These are phyloP conservation scores for Brenthis ino DNA, from an alignment of 2,888 invertebrate genomes.

Conservation along the genomic window DNA sequence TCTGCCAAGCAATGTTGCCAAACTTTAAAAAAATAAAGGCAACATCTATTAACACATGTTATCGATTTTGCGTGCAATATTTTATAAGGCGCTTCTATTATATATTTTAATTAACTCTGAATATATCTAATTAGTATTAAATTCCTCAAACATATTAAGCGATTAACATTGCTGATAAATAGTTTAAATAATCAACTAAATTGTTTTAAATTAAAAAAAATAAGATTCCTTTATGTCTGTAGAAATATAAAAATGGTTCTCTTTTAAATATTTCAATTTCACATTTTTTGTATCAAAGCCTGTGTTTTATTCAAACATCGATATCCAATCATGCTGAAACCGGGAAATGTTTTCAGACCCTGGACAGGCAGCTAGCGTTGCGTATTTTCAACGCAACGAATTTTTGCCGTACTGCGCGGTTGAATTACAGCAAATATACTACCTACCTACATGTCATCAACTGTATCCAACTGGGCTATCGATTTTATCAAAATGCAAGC, in stretches of 20 bases:
- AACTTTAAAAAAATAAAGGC: too few relatives aligned
- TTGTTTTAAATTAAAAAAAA: too few relatives aligned
- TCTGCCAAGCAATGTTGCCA: too few relatives aligned
- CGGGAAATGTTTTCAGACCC: constrained; percentile 20
- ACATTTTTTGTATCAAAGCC: constrained; percentile 11
- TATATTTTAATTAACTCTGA: too few relatives aligned
- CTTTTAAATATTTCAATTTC: constrained; percentile 9
- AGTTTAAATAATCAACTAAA: too few relatives aligned
- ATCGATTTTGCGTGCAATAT: too few relatives aligned
- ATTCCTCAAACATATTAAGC: too few relatives aligned
- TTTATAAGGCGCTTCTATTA: too few relatives aligned
- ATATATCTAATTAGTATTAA: too few relatives aligned
- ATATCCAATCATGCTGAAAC: constrained; percentile 24
- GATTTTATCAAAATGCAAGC: constrained; percentile 39
- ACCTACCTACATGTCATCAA: constrained; percentile 34
- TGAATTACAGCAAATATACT: constrained; percentile 38
- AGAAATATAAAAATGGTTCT: not conserved
- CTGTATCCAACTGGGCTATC: constrained; percentile 33
- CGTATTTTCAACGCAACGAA: constrained; percentile 33
- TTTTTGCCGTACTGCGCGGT: constrained; percentile 36
- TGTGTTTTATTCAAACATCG: constrained; percentile 23
- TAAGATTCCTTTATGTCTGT: not conserved
- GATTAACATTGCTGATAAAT: too few relatives aligned
- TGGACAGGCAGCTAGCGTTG: constrained; percentile 22
- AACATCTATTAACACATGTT: too few relatives aligned